A percentile compares a stretch with the other conserved stretches of the same genome.
Conservation (phyloP, 1,140 invertebrate species). For the Caenorhabditis remanei region DNA sequence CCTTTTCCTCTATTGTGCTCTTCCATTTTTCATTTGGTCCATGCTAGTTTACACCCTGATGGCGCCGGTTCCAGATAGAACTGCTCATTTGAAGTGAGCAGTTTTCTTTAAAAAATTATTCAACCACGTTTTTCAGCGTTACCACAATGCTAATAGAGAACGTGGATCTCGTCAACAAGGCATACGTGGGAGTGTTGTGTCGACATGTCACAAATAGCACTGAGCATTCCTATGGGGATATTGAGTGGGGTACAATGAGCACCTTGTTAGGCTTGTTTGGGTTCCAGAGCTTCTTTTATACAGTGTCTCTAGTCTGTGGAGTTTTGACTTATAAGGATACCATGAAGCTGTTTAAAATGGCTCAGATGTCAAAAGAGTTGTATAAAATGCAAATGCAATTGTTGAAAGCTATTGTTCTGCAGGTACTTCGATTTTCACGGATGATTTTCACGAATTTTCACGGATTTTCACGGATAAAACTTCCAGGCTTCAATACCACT, state of each 20-base stretch:
- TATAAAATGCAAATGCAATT: conserved; percentile 44
- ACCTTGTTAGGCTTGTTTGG: neutral
- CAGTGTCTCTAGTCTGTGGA: neutral
- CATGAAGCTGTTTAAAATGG: neutral
- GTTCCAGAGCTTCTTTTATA: neutral
- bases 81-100: neutral
- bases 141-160: neutral
- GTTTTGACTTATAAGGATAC: neutral
- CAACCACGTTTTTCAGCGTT: neutral
- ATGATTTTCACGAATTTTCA: neutral
- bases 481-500: neutral
- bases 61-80: neutral
- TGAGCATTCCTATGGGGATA: neutral
- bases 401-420: neutral
- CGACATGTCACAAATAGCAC: neutral
- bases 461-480: too few relatives aligned
- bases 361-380: conserved; percentile 16
- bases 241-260: neutral
- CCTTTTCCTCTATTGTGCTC: neutral
- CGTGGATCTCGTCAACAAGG: neutral
- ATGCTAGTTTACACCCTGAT: neutral
- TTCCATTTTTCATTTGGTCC: neutral
- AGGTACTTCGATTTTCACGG: neutral
- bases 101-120: neutral
- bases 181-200: neutral